Base-by-base conservation (phyloP, 1,140 invertebrate genomes). In the Zaprionus vittiger region DNA sequence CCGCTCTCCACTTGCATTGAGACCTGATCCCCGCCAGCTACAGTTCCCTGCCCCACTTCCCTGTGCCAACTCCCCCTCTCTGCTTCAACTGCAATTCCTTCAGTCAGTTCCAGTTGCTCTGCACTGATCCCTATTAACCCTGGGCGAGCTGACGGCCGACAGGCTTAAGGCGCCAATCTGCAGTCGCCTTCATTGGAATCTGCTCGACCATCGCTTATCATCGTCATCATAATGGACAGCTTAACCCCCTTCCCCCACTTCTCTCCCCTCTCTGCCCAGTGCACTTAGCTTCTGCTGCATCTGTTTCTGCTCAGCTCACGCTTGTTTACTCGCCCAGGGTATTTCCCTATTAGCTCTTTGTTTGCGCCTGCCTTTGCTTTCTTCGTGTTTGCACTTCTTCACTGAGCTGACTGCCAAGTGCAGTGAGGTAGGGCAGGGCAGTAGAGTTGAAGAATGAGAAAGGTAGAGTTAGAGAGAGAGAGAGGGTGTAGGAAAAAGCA, bases 261-360 rank as follows among this genome's bases (percentile, higher is more conserved):
- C 20, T 57, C 15, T 24, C 38, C 41, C 41, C 28, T 31, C 28
- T 31, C 28, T 31, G 61, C 65, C 52, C 59, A 73, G 65, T 73
- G 72, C 78, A 73, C 31, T 34, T 81, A 84, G 81, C 81, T 85
- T 74, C 81, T 81, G 81, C 65, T 63, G 63, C 54, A 24, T 17
- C 12, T 6, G 31, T 14, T 41, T 22, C 34, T 60, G 57, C 7
- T 17, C 44, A 49, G 79, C 73, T 63, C 73, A 67, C 57, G 38
- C 61, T 49, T 57, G 71, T 63, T 79, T 60, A 73, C 34, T 77
- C 65, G 9, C 11, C 20, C 20, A 11, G 20, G 20, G 9, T 73
- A 56, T 65, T 74, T 63, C 49, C 49, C 68, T 81, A 66, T 80
- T 82, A 72, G 65, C 67, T 67, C 62, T 67, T 70, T 62, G 59